Evolutionary conservation across 1,140 invertebrate genomes (phyloP), one percentile per base, ranked within the genome.

Genomic region (Anoplophora glabripennis): DNA sequence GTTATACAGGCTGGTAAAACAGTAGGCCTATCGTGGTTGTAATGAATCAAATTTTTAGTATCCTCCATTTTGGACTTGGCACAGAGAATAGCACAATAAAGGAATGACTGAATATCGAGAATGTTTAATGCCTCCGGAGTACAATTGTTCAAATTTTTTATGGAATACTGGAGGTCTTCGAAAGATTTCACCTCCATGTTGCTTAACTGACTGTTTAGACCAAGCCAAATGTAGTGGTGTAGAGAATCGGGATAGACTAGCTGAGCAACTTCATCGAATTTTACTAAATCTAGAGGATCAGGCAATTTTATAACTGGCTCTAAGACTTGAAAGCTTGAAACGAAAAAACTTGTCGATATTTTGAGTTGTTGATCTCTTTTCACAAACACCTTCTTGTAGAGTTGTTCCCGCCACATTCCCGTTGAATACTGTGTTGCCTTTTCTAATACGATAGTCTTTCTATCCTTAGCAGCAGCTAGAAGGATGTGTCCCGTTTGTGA

Each of bases 141-240:
- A 68, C 84, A 86, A 71, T 84, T 86, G 12, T 77, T 81, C 12
- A 87, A 67, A 67, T 85, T 85, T 41, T 81, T 77, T 10, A 81
- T 76, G 0, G 83, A 81, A 57, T 85, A 82, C 55, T 84, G 84
- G 9, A 91, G 72, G 40, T 84, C 82, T 21, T 84, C 81, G 72
- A 91, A 90, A 8, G 82, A 69, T 18, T 76, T 76, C 55, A 78
- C 80, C 60, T 79, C 76, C 53, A 85, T 80, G 46, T 83, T 74
- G 0, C 79, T 71, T 59, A 81, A 73, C 41, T 78, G 75, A 63
- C 77, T 79, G 61, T 86, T 84, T 1, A 90, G 66, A 12, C 87
- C 84, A 8, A 92, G 77, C 89, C 93, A 96, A 0, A 93, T 85
- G 72, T 92, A 83, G 71, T 92, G 86, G 71, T 91, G 86, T 14